Evolutionary conservation across 1,140 invertebrate species (phyloP), one percentile per base, ranked within the genome.

Genomic region (Drosophila ironensis): DNA sequence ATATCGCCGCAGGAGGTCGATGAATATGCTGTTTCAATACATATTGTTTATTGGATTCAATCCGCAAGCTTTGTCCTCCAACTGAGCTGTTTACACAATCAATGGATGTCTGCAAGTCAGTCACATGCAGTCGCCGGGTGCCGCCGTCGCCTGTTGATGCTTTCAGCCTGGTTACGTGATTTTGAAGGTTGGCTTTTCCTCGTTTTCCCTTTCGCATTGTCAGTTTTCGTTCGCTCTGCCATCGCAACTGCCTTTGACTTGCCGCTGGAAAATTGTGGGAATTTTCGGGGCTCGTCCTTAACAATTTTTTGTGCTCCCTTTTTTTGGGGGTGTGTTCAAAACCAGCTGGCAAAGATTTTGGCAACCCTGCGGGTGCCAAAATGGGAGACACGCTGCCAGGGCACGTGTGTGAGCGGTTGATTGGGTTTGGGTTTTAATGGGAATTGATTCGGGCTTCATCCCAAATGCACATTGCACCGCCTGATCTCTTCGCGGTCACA

Each of bases 81-180:
- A 42, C 51, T 45, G 61, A 25, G 54, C 27, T 30, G 73, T 61
- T 82, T 84, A 86, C 69, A 86, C 80, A 82, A 82, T 73, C 78
- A 64, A 11, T 28, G 19, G 22, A 24, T 63, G 51, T 60, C 57
- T 73, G 45, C 54, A 57, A 60, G 69, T 56, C 35, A 70, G 77
- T 82, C 78, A 82, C 78, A 82, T 82, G 78, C 69, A 22, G 64
- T 7, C 30, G 35, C 56, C 76, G 56, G 51, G 67, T 82, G 77
- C 61, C 72, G 51, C 37, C 8, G 44, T 50, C 42, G 24, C 27
- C 40, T 33, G 14, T 33, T 16, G 48, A n/a, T 46, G 52, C 61
- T 67, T 72, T 56, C 51, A 51, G 30, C 37, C 42, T 54, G 52
- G 68, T 81, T 81, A 81, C 63, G 53, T 81, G 54, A 60, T 50